Percentiles rank a stretch among this genome's conserved stretches.
Evolutionary conservation across 2,113 vertebrate species (phyloP).

Genomic region (Mellivora capensis): DNA sequence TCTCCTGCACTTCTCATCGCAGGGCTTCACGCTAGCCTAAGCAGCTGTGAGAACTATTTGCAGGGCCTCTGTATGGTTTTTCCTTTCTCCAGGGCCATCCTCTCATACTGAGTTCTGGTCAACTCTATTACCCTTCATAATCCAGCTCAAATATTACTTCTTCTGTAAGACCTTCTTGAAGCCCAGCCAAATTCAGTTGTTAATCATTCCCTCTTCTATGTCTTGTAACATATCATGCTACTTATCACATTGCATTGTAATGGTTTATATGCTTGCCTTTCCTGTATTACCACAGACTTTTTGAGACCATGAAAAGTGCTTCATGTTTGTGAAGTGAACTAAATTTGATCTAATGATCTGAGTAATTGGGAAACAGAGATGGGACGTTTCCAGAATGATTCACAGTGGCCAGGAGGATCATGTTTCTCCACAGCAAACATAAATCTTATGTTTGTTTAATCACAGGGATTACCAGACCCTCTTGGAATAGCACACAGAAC

Average conservation of each 20-base stretch:
- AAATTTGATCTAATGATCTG: slow-evolving; percentile 35
- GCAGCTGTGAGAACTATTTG: not conserved
- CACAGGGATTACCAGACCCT: slow-evolving; percentile 42
- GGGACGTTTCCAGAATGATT: slow-evolving; percentile 49
- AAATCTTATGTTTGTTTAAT: slow-evolving; percentile 32
- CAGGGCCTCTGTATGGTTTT: not conserved
- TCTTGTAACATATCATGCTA: not conserved
- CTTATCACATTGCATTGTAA: not conserved
- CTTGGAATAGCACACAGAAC: slow-evolving; percentile 43
- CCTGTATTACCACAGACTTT: not conserved
- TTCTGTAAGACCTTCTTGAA: not conserved
- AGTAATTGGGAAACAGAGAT: slow-evolving; percentile 25
- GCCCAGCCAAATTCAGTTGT: not conserved
- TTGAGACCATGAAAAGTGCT: not conserved
- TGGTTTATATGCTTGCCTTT: not conserved
- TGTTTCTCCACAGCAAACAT: slow-evolving; percentile 51
- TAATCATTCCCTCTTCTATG: not conserved
- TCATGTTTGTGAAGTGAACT: slow-evolving; percentile 8
- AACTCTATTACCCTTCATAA: not conserved
- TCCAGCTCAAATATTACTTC: not conserved
- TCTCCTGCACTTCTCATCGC: not conserved
- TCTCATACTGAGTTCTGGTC: not conserved
- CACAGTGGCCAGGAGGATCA: not conserved
- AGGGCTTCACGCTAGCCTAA: not conserved
- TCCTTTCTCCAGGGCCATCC: not conserved